Percentiles rank a stretch among this genome's conserved stretches.
Conservation (phyloP, 2,797 vertebrate species). For the Pantherophis vulpinus region DNA sequence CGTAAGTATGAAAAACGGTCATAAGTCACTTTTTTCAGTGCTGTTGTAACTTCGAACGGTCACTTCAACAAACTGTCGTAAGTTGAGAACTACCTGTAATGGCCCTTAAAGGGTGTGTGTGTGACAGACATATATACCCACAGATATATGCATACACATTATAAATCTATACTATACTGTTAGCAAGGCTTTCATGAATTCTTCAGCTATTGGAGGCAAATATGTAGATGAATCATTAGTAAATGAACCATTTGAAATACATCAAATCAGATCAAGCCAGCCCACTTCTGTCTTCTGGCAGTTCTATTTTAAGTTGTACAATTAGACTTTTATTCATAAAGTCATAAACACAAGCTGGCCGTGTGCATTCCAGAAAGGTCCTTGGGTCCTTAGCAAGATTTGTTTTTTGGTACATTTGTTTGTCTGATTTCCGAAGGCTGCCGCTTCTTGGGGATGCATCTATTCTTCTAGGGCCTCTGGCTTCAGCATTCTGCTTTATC, state of each 20-base stretch:
- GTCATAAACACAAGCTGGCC: neutral
- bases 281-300: neutral
- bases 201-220: neutral
- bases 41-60: neutral
- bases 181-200: neutral
- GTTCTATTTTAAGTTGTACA: neutral
- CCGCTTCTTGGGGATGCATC: neutral
- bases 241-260: neutral
- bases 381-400: neutral
- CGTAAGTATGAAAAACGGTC: neutral
- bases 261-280: neutral
- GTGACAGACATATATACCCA: neutral
- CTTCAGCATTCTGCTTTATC: constrained; percentile 27
- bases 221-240: neutral
- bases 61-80: neutral
- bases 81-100: neutral
- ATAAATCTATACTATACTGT: neutral
- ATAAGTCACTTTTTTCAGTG: neutral
- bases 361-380: neutral
- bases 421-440: neutral
- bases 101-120: neutral
- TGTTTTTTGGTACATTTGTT: too few relatives aligned
- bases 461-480: constrained; percentile 1
- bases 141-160: neutral
- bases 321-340: neutral